Evolutionary conservation across 2,888 invertebrate species (phyloP).

Genomic region (Urechis unicinctus): DNA sequence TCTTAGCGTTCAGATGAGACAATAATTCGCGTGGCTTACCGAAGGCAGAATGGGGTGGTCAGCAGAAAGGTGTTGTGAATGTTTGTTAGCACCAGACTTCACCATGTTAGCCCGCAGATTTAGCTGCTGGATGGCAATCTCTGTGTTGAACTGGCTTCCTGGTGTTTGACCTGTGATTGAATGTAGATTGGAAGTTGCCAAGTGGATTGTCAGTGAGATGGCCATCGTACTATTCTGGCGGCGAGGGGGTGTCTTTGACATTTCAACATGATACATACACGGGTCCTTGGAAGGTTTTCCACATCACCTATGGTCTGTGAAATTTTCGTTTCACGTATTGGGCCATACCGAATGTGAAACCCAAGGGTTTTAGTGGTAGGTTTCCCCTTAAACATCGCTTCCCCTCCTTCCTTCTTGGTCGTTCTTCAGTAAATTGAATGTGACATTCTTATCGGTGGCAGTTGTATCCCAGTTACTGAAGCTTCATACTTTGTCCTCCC

Average conservation of each 20-base stretch:
- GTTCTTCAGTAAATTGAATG: slow-evolving; percentile 14
- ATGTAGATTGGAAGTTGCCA: slow-evolving; percentile 6
- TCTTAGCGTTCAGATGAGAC: neutral
- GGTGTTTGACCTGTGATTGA: slow-evolving; percentile 10
- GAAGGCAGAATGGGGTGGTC: slow-evolving; percentile 12
- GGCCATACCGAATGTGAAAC: slow-evolving; percentile 7
- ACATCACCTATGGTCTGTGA: slow-evolving; percentile 12
- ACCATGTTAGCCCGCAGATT: slow-evolving; percentile 10
- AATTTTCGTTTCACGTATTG: slow-evolving; percentile 1
- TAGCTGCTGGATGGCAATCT: slow-evolving; percentile 11
- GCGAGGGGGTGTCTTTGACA: slow-evolving; percentile 11
- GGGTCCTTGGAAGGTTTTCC: slow-evolving; percentile 17
- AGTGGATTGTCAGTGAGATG: slow-evolving; percentile 14
- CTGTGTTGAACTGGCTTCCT: slow-evolving; percentile 16
- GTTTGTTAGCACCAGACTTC: slow-evolving; percentile 6
- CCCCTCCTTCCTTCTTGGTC: slow-evolving; percentile 2
- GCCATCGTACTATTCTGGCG: slow-evolving; percentile 21
- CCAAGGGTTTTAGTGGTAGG: slow-evolving; percentile 7
- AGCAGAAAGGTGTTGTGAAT: slow-evolving; percentile 7
- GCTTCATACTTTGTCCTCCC: slow-evolving; percentile 6
- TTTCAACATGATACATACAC: slow-evolving; percentile 18
- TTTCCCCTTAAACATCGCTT: slow-evolving; percentile 4
- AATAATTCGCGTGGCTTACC: neutral
- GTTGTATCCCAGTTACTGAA: slow-evolving; percentile 38
- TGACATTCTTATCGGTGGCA: slow-evolving; percentile 12